A percentile compares a stretch with the other conserved stretches of the same genome.
These are phyloP conservation scores for Vulpes ferrilata DNA, from an alignment of 2,113 vertebrate species.

Conservation along the genomic window DNA sequence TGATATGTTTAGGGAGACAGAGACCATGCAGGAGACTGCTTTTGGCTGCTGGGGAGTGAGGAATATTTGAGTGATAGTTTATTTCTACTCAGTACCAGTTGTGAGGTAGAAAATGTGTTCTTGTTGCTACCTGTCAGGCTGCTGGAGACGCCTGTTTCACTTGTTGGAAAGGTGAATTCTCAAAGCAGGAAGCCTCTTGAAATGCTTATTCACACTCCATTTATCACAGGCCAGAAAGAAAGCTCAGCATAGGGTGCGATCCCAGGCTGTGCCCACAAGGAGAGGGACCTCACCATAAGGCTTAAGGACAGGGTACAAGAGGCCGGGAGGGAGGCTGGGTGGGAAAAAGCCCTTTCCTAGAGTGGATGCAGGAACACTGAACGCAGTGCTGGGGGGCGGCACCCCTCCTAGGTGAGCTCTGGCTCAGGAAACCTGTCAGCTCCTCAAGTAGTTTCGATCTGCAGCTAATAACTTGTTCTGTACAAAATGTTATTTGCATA, in stretches of 20 bases:
- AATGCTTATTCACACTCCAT: neutral
- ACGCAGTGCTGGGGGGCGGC: fast-evolving
- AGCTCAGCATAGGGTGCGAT: neutral
- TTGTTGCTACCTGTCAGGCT: neutral
- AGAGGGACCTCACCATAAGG: neutral
- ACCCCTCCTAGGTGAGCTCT: fast-evolving
- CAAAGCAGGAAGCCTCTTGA: constrained; percentile 45
- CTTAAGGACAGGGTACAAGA: neutral
- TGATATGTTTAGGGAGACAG: neutral
- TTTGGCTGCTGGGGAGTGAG: neutral
- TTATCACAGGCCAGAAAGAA: neutral
- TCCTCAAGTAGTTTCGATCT: neutral
- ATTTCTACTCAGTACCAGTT: neutral
- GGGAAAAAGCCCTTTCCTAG: neutral
- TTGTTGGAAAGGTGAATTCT: neutral
- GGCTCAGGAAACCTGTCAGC: neutral
- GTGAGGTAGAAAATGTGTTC: constrained; percentile 9
- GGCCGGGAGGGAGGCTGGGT: neutral
- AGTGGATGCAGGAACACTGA: fast-evolving
- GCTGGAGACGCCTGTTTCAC: neutral
- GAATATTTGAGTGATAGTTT: neutral
- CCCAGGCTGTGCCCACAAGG: neutral
- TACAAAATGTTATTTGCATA: neutral
- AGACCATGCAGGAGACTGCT: neutral
- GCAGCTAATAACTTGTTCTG: neutral